These are phyloP conservation scores for Cinclus mexicanus DNA, from an alignment of 2,113 vertebrate species.

Conservation along the genomic window DNA sequence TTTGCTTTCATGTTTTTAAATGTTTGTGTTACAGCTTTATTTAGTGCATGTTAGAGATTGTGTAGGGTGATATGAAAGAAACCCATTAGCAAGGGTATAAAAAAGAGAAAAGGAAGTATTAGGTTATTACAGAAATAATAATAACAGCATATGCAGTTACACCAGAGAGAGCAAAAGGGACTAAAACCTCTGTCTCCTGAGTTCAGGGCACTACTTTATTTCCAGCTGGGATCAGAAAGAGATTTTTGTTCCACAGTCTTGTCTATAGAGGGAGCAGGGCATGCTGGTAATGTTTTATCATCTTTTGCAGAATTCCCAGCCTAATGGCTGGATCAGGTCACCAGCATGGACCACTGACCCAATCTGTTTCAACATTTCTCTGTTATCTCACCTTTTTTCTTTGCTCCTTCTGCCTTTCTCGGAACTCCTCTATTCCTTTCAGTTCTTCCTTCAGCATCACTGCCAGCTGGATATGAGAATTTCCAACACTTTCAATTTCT, in stretches of 20 bases:
- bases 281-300: background rate
- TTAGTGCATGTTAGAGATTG: background rate
- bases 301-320: background rate
- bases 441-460: slow-evolving; percentile 85
- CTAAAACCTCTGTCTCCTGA: background rate
- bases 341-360: background rate
- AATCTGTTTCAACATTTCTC: background rate
- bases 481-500: slow-evolving; percentile 92
- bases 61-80: background rate
- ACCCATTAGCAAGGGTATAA: background rate
- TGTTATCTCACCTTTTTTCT: slow-evolving; percentile 85
- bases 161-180: background rate
- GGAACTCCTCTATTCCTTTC: slow-evolving; percentile 88
- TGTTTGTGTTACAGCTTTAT: background rate
- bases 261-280: background rate
- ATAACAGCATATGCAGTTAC: background rate
- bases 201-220: background rate
- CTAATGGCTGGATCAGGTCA: background rate
- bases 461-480: slow-evolving; percentile 89
- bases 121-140: slow-evolving; percentile 26
- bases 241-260: background rate
- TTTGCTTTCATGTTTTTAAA: background rate
- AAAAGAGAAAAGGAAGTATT: slow-evolving; percentile 26
- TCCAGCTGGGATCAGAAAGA: slow-evolving; percentile 6
- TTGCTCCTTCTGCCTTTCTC: slow-evolving; percentile 94